phyloP scores from a whole-genome alignment of 1,140 invertebrate species.

The Drosophila ohnishii region DNA sequence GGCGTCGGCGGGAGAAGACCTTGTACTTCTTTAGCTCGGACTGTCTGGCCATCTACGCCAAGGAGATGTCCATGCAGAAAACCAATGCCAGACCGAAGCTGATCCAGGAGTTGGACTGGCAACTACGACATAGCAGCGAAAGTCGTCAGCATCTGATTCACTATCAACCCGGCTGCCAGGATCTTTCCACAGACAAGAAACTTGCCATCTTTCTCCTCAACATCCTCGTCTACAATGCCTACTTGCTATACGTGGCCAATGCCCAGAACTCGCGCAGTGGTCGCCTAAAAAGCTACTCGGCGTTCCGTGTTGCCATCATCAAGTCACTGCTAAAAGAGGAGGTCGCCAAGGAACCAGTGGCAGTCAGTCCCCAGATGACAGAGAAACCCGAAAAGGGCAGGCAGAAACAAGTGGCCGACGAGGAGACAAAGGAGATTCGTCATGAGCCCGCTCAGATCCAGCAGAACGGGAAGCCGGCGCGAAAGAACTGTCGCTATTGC shows the following conservation, averaged over 20 bases:
- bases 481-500: conserved; percentile 70
- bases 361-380: background rate
- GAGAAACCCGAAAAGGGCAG: conserved; percentile 2
- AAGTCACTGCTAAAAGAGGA: conserved; percentile 59
- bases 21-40: conserved; percentile 73
- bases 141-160: conserved; percentile 42
- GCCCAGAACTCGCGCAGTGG: conserved; percentile 12
- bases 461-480: conserved; percentile 50
- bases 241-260: conserved; percentile 53
- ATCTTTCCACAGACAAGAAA: conserved; percentile 46
- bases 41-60: conserved; percentile 69
- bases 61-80: conserved; percentile 71
- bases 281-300: conserved; percentile 48
- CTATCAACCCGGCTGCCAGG: conserved; percentile 48
- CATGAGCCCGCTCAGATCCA: conserved; percentile 52
- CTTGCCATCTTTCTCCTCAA: conserved; percentile 60
- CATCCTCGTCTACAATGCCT: conserved; percentile 57
- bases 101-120: conserved; percentile 67
- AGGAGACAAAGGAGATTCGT: background rate
- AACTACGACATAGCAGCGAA: conserved; percentile 34
- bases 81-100: conserved; percentile 60
- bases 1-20: conserved; percentile 58
- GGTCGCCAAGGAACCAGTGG: background rate
- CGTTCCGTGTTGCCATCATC: conserved; percentile 60
- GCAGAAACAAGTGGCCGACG: background rate